Conservation (phyloP, 2,113 vertebrate genomes). For the Esox niger region DNA sequence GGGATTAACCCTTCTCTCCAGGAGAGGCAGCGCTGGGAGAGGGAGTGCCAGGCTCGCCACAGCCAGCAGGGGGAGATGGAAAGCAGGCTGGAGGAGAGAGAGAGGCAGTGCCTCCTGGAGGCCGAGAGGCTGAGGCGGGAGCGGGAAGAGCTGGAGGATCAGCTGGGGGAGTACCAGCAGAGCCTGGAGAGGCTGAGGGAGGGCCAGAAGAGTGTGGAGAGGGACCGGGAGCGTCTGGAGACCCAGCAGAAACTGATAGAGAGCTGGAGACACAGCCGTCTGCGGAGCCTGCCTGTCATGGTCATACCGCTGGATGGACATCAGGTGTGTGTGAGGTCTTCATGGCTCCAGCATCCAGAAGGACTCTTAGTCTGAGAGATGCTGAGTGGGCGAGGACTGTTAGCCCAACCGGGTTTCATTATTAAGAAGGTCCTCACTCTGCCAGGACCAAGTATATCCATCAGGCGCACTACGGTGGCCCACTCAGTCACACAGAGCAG, state of each 20-base stretch:
- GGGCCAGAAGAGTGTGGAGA: slow-evolving; percentile 83
- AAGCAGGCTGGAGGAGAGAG: slow-evolving; percentile 64
- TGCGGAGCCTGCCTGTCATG: slow-evolving; percentile 74
- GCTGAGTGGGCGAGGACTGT: no score
- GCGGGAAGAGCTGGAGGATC: slow-evolving; percentile 77
- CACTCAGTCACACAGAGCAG: slow-evolving; percentile 34
- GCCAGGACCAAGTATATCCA: slow-evolving; percentile 8
- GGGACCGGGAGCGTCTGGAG: slow-evolving; percentile 79
- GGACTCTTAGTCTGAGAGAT: neutral
- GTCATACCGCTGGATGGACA: slow-evolving; percentile 64
- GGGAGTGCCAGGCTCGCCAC: slow-evolving; percentile 73
- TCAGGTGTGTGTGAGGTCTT: slow-evolving; percentile 49
- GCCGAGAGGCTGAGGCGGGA: slow-evolving; percentile 75
- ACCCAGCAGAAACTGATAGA: slow-evolving; percentile 71
- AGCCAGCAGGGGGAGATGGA: slow-evolving; percentile 74
- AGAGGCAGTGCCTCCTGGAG: slow-evolving; percentile 72
- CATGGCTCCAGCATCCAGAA: no score
- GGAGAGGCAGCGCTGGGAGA: slow-evolving; percentile 86
- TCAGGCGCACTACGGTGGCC: slow-evolving; percentile 28
- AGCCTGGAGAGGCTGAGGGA: slow-evolving; percentile 89
- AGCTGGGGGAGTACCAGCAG: slow-evolving; percentile 87
- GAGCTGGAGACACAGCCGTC: slow-evolving; percentile 72
- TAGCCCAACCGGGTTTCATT: slow-evolving; percentile 42
- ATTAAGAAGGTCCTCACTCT: slow-evolving; percentile 34
- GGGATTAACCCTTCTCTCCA: slow-evolving; percentile 25